These are phyloP conservation scores for Micropoecilia bifurca DNA, from an alignment of 2,797 vertebrate genomes.

Conservation along the genomic window DNA sequence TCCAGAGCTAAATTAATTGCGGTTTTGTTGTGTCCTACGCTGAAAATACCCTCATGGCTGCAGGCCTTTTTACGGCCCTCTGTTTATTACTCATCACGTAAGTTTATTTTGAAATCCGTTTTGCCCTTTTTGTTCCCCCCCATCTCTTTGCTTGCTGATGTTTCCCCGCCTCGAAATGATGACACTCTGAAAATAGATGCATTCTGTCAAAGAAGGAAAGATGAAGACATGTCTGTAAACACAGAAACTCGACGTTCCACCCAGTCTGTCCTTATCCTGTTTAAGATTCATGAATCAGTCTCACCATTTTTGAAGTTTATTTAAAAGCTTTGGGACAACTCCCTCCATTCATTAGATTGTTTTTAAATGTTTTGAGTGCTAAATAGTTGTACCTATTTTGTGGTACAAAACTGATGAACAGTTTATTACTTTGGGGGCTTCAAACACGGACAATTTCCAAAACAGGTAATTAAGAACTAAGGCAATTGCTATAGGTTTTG, in stretches of 20 bases:
- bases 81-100: constrained; percentile 53
- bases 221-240: constrained; percentile 19
- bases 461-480: background rate
- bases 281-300: constrained; percentile 50
- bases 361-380: constrained; percentile 1
- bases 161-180: constrained; percentile 48
- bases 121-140: constrained; percentile 27
- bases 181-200: constrained; percentile 44
- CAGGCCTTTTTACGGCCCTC: constrained; percentile 40
- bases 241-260: constrained; percentile 31
- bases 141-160: constrained; percentile 17
- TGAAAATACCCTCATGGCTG: constrained; percentile 50
- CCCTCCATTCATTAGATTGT: background rate
- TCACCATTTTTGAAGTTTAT: constrained; percentile 3
- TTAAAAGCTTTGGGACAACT: constrained; percentile 6
- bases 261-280: constrained; percentile 34
- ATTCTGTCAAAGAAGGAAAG: constrained; percentile 17
- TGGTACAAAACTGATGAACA: background rate
- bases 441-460: background rate
- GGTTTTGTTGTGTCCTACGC: constrained; percentile 27
- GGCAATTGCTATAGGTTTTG: background rate
- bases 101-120: constrained; percentile 47
- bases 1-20: constrained; percentile 49
- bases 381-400: background rate
- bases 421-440: background rate